phyloP scores from a whole-genome alignment of 2,113 vertebrate species.

The Picathartes gymnocephalus region DNA sequence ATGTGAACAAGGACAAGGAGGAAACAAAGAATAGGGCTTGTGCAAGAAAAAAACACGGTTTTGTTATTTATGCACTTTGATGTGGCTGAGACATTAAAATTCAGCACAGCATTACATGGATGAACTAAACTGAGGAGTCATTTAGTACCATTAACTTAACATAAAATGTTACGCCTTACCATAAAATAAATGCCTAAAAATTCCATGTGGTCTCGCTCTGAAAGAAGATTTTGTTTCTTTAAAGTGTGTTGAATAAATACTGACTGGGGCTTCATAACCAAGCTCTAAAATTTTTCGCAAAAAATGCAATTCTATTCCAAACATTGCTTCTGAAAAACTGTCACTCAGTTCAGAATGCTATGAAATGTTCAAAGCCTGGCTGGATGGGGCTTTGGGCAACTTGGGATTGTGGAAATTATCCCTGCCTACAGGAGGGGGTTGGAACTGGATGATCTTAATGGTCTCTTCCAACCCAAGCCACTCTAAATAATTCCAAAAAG shows the following conservation, averaged over 20 bases:
- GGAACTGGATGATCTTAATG: neutral
- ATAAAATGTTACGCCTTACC: neutral
- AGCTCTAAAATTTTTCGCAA: neutral
- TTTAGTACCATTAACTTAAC: neutral
- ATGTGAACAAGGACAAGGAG: neutral
- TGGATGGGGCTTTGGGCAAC: neutral
- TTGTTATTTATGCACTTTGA: neutral
- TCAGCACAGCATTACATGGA: neutral
- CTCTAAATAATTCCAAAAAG: neutral
- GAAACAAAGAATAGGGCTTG: neutral
- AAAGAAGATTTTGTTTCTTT: neutral
- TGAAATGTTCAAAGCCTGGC: neutral
- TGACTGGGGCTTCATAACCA: neutral
- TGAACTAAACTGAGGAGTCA: neutral
- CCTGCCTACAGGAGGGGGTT: neutral
- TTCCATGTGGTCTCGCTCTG: neutral
- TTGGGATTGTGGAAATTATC: neutral
- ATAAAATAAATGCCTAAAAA: neutral
- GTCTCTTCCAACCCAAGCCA: neutral
- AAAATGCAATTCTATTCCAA: neutral
- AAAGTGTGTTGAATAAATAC: neutral
- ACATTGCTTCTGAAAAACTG: neutral
- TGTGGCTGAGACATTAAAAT: neutral
- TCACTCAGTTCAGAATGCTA: neutral
- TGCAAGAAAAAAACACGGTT: neutral